Base-by-base conservation (phyloP, 2,113 vertebrate species). In the Dinomys branickii region DNA sequence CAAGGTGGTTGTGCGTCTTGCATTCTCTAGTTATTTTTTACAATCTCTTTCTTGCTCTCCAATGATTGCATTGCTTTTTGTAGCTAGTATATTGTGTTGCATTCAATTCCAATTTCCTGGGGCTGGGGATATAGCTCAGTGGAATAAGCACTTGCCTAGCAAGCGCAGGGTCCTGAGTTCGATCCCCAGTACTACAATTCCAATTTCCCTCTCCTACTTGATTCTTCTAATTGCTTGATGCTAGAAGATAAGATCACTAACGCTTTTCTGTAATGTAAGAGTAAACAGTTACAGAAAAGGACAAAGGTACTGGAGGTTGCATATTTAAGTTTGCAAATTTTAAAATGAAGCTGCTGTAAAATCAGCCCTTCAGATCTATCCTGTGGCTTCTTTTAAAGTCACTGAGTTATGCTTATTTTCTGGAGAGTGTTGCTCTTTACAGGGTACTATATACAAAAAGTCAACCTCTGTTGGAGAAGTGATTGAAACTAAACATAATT, bases 301-400 rank as follows among this genome's bases (percentile, higher is more conserved):
- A 50, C 38, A 90, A 14, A 69, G 69, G 69, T 92, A 88, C 77
- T 90, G 75, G 47, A 91, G 3, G 22, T 52, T n/a, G 26, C 17
- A 47, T 61, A 77, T 9, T 85, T 92, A 88, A 95, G 1, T 65
- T 91, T 65, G 65, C 61, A 94, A 67, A 58, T 86, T 86, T 96
- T 65, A 89, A 95, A 88, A 10, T 71, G 94, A 92, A 26, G 7
- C 30, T 41, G 80, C 94, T 54, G 86, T 84, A 91, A 97, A 95
- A 86, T 93, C 28, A 81, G 89, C 41, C 93, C 17, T 16, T 38
- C 50, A 73, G 69, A 69, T 59, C 28, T 44, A 78, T 71, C 14
- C 33, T 75, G 59, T 81, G 58, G 41, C 82, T 95, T 90, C 54
- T 94, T 91, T 95, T 35, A 41, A 88, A 89, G 59, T 81, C 44